A percentile compares a stretch with the other conserved stretches of the same genome.
Conservation (phyloP, 2,888 invertebrate species). For the Ennomos quercinarius region DNA sequence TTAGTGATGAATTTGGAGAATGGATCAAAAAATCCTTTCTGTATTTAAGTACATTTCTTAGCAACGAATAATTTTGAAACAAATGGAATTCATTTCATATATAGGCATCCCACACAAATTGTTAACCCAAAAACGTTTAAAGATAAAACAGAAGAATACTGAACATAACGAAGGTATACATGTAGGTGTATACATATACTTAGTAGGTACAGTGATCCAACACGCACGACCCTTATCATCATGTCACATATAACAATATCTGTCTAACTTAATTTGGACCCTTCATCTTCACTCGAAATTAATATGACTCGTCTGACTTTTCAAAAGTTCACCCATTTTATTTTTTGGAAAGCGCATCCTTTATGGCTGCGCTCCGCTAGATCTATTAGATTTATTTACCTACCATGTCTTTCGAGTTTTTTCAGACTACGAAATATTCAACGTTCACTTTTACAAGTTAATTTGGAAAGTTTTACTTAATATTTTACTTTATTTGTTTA, state of each 20-base stretch:
- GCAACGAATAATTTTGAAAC: too few species aligned
- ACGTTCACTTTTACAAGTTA: too few species aligned
- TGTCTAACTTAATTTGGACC: conserved; percentile 29
- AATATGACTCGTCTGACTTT: conserved; percentile 25
- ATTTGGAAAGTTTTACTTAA: too few species aligned
- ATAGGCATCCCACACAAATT: not conserved
- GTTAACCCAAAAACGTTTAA: conserved; percentile 14
- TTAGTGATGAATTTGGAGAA: too few species aligned
- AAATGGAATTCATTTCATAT: too few species aligned
- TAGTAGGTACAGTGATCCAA: conserved; percentile 47
- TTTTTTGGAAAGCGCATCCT: not conserved
- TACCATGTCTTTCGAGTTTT: too few species aligned
- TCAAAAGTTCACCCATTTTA: conserved; percentile 6
- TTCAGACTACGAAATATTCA: too few species aligned
- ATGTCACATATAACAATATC: conserved; percentile 61
- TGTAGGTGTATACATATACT: conserved; percentile 7
- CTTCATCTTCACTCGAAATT: conserved; percentile 22
- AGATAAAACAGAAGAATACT: conserved; percentile 17
- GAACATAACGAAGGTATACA: conserved; percentile 26
- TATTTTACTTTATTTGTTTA: too few species aligned
- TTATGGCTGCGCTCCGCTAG: not conserved
- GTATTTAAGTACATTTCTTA: too few species aligned
- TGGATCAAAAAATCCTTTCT: too few species aligned
- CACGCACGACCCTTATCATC: conserved; percentile 74
- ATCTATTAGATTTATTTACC: too few species aligned